phyloP scores from a whole-genome alignment of 2,113 vertebrate genomes.

The Apteryx owenii region DNA sequence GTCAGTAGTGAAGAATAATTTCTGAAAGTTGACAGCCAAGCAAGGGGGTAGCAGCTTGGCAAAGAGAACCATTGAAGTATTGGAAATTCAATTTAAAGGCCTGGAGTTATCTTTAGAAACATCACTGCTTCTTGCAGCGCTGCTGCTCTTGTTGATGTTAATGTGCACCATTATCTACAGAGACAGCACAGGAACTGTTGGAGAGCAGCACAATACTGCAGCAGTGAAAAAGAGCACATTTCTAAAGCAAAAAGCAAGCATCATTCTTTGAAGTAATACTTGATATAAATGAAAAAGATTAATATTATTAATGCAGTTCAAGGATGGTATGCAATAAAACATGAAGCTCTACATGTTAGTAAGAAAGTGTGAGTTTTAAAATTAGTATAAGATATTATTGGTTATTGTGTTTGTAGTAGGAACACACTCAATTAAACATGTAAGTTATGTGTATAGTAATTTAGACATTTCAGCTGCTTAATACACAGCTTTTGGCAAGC shows the following conservation, averaged over 20 bases:
- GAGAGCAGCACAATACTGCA: not conserved
- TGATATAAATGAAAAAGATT: not conserved
- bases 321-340: not conserved
- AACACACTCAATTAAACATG: not conserved
- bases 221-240: not conserved
- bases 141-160: not conserved
- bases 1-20: conserved; percentile 42
- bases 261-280: not conserved
- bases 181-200: conserved; percentile 20
- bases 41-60: conserved; percentile 4
- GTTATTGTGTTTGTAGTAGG: not conserved
- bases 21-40: conserved; percentile 40
- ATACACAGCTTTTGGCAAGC: not conserved
- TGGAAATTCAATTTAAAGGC: conserved; percentile 54
- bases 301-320: not conserved
- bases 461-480: not conserved
- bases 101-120: conserved; percentile 64
- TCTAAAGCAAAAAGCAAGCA: not conserved
- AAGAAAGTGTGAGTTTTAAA: not conserved
- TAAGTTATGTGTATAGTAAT: not conserved
- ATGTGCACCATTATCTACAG: conserved; percentile 23
- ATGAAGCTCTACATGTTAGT: not conserved
- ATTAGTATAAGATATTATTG: not conserved
- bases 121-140: not conserved
- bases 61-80: conserved; percentile 10